These are phyloP conservation scores for Pseudonaja textilis DNA, from an alignment of 2,113 vertebrate genomes.

Conservation along the genomic window DNA sequence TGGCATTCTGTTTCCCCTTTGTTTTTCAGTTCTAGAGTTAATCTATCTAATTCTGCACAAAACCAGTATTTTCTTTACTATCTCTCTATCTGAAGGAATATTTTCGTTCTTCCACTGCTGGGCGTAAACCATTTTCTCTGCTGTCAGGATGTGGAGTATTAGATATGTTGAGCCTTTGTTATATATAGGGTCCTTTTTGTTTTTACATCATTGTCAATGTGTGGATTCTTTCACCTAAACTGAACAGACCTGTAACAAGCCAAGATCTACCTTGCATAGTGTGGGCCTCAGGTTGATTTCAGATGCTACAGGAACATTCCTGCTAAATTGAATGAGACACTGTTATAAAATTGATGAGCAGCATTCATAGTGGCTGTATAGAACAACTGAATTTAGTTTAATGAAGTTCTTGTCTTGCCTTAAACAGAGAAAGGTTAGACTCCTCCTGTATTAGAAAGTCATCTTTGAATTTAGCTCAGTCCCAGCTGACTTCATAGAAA, in stretches of 20 bases:
- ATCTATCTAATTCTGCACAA: too few species aligned
- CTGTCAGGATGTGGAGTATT: too few species aligned
- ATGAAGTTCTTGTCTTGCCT: not conserved
- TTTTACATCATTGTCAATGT: not conserved
- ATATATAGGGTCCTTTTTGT: not conserved
- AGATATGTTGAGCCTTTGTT: too few species aligned
- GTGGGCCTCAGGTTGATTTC: not conserved
- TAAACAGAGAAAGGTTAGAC: not conserved
- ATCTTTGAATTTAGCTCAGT: not conserved
- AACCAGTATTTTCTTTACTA: too few species aligned
- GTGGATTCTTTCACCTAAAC: not conserved
- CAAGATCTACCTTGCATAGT: not conserved
- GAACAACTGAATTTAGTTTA: not conserved
- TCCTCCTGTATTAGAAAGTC: not conserved
- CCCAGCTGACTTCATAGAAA: not conserved
- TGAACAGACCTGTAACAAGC: not conserved
- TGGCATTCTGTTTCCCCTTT: too few species aligned
- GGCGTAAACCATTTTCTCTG: too few species aligned
- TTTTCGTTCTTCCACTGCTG: too few species aligned
- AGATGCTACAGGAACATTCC: not conserved
- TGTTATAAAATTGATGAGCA: not conserved
- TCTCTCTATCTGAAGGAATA: too few species aligned
- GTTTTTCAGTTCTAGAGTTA: too few species aligned
- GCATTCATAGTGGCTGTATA: not conserved
- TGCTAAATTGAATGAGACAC: not conserved